These are phyloP conservation scores for Eilema griseolum DNA, from an alignment of 2,888 invertebrate genomes.

Conservation along the genomic window DNA sequence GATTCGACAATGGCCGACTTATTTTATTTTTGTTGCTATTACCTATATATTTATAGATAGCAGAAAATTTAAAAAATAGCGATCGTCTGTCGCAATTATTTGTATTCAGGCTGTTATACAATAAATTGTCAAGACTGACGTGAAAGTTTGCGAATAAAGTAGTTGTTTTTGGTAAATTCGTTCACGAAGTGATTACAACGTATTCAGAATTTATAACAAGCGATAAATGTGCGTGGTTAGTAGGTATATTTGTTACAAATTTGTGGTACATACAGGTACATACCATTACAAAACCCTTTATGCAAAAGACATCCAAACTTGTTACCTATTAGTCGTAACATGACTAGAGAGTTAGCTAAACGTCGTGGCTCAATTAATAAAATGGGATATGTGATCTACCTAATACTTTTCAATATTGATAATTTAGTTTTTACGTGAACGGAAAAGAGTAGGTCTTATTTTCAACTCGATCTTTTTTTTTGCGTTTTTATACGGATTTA, in stretches of 20 bases:
- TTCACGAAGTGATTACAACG: slow-evolving; percentile 32
- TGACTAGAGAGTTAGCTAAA: slow-evolving; percentile 47
- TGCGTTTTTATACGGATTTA: neutral
- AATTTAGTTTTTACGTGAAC: too few species aligned
- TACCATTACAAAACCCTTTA: slow-evolving; percentile 22
- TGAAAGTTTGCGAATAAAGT: slow-evolving; percentile 31
- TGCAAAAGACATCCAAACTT: slow-evolving; percentile 27
- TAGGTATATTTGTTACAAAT: slow-evolving; percentile 33
- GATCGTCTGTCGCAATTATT: neutral
- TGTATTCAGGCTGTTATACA: slow-evolving; percentile 32
- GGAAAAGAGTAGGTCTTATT: neutral
- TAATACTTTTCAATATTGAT: neutral
- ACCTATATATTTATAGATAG: too few species aligned
- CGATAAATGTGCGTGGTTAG: slow-evolving; percentile 21
- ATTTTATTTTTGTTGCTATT: neutral
- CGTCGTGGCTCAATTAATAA: neutral
- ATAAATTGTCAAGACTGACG: slow-evolving; percentile 27
- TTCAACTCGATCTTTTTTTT: neutral
- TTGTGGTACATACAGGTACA: neutral
- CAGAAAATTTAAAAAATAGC: neutral
- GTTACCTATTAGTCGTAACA: slow-evolving; percentile 32
- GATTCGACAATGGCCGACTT: neutral
- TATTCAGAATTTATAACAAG: slow-evolving; percentile 29
- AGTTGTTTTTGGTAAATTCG: slow-evolving; percentile 19
- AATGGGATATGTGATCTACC: neutral